Conservation (phyloP, 2,113 vertebrate species). For the Columba livia region DNA sequence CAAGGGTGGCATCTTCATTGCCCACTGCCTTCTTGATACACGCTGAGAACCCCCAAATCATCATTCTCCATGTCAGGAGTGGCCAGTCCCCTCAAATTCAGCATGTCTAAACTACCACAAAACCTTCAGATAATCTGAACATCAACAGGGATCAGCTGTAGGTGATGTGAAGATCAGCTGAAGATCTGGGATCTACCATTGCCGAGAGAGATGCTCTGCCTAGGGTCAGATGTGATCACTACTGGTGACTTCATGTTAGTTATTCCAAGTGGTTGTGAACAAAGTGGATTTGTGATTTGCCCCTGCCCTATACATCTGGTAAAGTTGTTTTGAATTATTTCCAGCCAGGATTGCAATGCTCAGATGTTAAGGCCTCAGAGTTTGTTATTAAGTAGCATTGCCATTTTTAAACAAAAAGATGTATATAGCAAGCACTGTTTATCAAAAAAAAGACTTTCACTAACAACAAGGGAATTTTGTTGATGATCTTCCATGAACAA, state of each 20-base stretch:
- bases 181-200: neutral
- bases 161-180: neutral
- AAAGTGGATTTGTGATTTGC: neutral
- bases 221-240: neutral
- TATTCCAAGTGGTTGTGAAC: neutral
- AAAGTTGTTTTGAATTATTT: slow-evolving; percentile 12
- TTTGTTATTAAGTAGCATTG: slow-evolving; percentile 63
- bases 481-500: slow-evolving; percentile 23
- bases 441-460: slow-evolving; percentile 27
- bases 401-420: slow-evolving; percentile 62
- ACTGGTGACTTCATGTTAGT: neutral
- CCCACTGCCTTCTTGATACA: neutral
- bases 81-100: neutral
- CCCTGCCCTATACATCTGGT: slow-evolving; percentile 11
- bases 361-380: slow-evolving; percentile 12
- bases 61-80: neutral
- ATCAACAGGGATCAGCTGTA: neutral
- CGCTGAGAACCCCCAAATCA: neutral
- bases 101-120: fast-evolving
- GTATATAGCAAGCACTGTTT: slow-evolving; percentile 37
- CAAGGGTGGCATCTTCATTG: neutral
- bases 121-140: neutral
- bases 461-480: slow-evolving; percentile 26
- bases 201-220: neutral
- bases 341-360: neutral